phyloP scores from a whole-genome alignment of 2,797 vertebrate species.

The Megalops cyprinoides region DNA sequence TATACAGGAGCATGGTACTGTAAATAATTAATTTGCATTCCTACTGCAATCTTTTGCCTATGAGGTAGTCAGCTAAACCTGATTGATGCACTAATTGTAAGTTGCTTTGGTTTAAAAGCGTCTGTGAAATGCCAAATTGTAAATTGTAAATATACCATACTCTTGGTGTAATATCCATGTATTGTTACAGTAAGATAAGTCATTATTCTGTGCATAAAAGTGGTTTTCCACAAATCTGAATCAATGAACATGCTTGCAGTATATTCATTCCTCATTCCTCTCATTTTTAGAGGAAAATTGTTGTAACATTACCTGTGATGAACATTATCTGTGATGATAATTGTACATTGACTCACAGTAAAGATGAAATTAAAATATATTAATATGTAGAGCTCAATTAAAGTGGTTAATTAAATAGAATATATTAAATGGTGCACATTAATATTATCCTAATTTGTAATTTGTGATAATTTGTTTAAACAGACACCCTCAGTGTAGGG shows the following conservation, averaged over 20 bases:
- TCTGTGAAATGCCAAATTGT: too few relatives aligned
- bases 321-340: too few relatives aligned
- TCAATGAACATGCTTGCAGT: background rate
- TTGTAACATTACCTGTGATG: too few relatives aligned
- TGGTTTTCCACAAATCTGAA: background rate
- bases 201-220: conserved; percentile 6
- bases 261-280: conserved; percentile 1
- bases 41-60: too few relatives aligned
- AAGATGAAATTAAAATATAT: background rate
- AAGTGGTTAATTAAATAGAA: background rate
- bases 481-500: too few relatives aligned
- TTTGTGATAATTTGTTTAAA: too few relatives aligned
- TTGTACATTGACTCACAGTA: too few relatives aligned
- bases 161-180: conserved; percentile 6
- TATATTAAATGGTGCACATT: background rate
- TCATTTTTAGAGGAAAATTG: background rate
- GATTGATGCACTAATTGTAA: too few relatives aligned
- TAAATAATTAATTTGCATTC: too few relatives aligned
- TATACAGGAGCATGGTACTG: too few relatives aligned
- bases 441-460: background rate
- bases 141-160: background rate
- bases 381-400: background rate
- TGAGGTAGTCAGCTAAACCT: too few relatives aligned
- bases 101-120: too few relatives aligned
- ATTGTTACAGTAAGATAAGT: background rate